These are phyloP conservation scores for Cavia porcellus DNA, from an alignment of 2,113 vertebrate genomes.

Conservation along the genomic window DNA sequence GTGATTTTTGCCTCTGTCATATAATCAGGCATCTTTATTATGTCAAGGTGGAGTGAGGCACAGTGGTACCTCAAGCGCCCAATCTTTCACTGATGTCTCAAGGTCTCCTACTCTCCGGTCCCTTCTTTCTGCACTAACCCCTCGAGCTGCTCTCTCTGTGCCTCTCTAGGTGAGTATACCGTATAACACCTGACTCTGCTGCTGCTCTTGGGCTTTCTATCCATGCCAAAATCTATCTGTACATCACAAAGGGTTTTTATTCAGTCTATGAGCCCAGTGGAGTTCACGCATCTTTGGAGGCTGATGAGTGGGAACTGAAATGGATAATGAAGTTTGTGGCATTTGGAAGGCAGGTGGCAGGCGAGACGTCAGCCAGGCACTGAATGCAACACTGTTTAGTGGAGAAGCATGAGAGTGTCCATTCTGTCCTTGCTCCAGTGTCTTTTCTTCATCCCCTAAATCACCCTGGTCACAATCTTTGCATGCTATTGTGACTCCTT, in stretches of 20 bases:
- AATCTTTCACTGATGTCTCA: not conserved
- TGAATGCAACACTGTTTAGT: not conserved
- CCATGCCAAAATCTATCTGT: not conserved
- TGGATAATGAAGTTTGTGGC: not conserved
- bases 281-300: not conserved
- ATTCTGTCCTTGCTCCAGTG: not conserved
- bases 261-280: not conserved
- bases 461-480: not conserved
- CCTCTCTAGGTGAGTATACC: not conserved
- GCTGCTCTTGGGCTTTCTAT: not conserved
- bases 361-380: not conserved
- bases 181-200: not conserved
- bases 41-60: not conserved
- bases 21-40: not conserved
- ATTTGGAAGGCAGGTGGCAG: not conserved
- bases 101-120: not conserved
- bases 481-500: not conserved
- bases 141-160: not conserved
- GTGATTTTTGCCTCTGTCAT: not conserved
- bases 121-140: not conserved
- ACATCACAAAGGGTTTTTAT: not conserved
- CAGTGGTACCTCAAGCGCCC: not conserved
- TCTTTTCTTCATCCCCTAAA: not conserved
- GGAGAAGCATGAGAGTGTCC: not conserved
- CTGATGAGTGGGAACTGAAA: not conserved